phyloP scores from a whole-genome alignment of 2,888 invertebrate species.

The Rotaria sp. region DNA sequence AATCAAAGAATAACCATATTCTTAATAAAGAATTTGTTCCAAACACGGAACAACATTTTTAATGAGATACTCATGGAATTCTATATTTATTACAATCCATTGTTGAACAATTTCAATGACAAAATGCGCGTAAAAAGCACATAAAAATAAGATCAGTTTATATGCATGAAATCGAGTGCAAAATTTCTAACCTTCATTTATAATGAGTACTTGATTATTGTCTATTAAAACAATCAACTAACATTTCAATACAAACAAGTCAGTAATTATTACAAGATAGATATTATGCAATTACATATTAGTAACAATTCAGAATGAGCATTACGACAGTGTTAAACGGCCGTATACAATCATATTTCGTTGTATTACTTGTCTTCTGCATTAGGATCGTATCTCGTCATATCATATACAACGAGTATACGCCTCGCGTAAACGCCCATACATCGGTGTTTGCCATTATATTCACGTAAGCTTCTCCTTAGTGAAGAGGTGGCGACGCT shows the following conservation, averaged over 20 bases:
- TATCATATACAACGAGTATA: too few species aligned
- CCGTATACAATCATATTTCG: too few species aligned
- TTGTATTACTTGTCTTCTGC: too few species aligned
- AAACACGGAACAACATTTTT: neutral
- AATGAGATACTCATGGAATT: neutral
- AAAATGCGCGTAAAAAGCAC: neutral
- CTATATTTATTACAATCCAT: neutral
- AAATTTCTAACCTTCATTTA: neutral
- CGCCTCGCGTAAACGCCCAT: too few species aligned
- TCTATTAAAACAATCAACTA: neutral
- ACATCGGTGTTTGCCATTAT: too few species aligned
- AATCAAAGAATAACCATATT: neutral
- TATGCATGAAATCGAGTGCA: neutral
- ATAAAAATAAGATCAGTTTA: neutral
- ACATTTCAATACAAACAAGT: neutral
- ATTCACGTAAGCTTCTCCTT: too few species aligned
- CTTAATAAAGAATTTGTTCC: neutral
- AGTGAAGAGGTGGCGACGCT: too few species aligned
- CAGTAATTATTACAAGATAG: neutral
- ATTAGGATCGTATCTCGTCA: too few species aligned
- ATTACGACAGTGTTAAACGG: too few species aligned
- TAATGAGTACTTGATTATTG: neutral
- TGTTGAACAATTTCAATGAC: neutral
- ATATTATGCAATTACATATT: neutral
- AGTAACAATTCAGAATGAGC: neutral